These are phyloP conservation scores for Macrotis lagotis DNA, from an alignment of 2,113 vertebrate genomes.

Conservation along the genomic window DNA sequence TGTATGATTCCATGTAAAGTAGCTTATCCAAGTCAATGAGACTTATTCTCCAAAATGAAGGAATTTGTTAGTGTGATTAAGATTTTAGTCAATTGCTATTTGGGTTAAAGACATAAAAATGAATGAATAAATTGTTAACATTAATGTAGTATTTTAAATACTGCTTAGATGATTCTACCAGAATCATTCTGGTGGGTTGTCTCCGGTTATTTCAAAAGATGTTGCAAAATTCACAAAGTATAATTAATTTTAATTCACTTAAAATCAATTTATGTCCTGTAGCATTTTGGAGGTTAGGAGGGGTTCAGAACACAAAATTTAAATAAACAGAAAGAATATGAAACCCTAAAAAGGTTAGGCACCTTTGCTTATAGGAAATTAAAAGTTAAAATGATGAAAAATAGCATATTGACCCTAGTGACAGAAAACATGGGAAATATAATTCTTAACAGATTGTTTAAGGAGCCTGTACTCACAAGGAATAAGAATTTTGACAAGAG, in stretches of 20 bases:
- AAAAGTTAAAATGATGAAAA: background rate
- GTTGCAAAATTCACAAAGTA: constrained; percentile 23
- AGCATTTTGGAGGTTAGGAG: background rate
- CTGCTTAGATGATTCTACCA: background rate
- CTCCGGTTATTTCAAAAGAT: constrained; percentile 1
- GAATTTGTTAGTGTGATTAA: background rate
- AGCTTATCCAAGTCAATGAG: background rate
- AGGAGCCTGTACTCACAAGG: background rate
- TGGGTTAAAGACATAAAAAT: background rate
- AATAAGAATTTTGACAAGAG: background rate
- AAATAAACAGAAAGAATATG: background rate
- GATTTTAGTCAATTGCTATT: background rate
- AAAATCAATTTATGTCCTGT: background rate
- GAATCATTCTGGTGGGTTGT: background rate
- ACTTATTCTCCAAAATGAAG: constrained; percentile 4
- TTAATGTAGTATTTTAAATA: background rate
- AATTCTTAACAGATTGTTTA: constrained; percentile 10
- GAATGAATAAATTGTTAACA: background rate
- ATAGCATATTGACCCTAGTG: background rate
- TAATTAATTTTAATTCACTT: background rate
- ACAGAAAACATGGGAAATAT: background rate
- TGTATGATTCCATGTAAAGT: background rate
- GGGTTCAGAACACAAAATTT: background rate
- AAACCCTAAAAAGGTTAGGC: background rate
- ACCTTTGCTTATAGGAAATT: background rate